These are phyloP conservation scores for Hylaea fasciaria DNA, from an alignment of 2,888 invertebrate species.

Conservation along the genomic window DNA sequence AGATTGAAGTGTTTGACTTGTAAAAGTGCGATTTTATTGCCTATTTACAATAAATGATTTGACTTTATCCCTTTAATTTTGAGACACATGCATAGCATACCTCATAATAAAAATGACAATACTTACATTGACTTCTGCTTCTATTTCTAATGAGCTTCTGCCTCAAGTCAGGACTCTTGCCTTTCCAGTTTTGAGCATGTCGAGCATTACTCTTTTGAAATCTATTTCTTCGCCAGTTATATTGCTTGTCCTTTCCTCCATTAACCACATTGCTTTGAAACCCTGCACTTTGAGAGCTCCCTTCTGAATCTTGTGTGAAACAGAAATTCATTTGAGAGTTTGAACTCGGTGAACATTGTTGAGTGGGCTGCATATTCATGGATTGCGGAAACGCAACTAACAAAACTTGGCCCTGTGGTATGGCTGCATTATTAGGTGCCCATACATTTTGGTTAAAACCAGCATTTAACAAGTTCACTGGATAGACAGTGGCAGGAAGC, in stretches of 20 bases:
- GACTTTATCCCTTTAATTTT: too few species aligned
- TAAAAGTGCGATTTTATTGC: too few species aligned
- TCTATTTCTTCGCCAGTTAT: background rate
- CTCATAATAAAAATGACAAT: slow-evolving; percentile 8
- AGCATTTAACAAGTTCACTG: slow-evolving; percentile 22
- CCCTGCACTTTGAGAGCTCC: background rate
- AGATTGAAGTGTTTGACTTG: too few species aligned
- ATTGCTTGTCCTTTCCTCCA: background rate
- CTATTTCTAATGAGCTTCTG: slow-evolving; percentile 45
- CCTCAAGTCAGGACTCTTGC: slow-evolving; percentile 49
- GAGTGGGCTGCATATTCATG: slow-evolving; percentile 4
- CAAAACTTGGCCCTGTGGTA: slow-evolving; percentile 1
- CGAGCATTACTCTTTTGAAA: background rate
- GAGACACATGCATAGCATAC: too few species aligned
- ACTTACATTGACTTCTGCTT: slow-evolving; percentile 33
- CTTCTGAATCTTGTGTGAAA: background rate
- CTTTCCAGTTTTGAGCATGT: background rate
- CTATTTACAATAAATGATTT: too few species aligned
- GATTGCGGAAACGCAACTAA: slow-evolving; percentile 8
- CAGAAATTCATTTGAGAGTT: background rate
- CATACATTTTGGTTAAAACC: slow-evolving; percentile 8
- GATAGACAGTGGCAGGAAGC: slow-evolving; percentile 9
- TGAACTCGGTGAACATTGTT: slow-evolving; percentile 9
- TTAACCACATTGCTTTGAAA: background rate
- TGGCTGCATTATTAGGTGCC: slow-evolving; percentile 1